A percentile compares a stretch with the other conserved stretches of the same genome.
phyloP scores from a whole-genome alignment of 2,113 vertebrate species.

The Nycticryphes semicollaris region DNA sequence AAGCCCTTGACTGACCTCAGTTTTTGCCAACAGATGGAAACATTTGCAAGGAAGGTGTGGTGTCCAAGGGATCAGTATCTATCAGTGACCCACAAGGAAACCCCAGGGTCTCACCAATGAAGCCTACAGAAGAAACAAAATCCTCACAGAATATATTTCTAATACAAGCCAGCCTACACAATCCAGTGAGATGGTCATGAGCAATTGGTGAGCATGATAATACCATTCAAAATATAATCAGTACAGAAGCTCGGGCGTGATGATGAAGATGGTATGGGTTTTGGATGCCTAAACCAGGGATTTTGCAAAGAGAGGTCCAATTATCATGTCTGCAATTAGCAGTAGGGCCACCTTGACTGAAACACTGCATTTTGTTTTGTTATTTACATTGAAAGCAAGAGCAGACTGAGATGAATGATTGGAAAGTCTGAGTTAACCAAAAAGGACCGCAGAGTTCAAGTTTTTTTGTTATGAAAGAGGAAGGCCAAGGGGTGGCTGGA shows the following conservation, averaged over 20 bases:
- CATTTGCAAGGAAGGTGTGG: background rate
- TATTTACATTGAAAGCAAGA: background rate
- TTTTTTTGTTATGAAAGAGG: background rate
- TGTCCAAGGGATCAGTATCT: background rate
- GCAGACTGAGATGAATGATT: background rate
- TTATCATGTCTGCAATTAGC: rapidly evolving
- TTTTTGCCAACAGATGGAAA: background rate
- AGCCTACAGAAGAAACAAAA: background rate
- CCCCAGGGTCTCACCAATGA: background rate
- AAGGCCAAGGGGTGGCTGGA: background rate
- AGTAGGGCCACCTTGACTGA: background rate
- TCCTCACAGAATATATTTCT: background rate
- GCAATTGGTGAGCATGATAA: background rate
- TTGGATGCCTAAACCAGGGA: background rate
- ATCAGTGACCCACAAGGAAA: background rate
- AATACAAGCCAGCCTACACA: background rate
- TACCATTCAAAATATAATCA: rapidly evolving
- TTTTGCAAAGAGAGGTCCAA: background rate
- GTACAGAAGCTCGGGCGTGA: background rate
- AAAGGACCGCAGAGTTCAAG: background rate
- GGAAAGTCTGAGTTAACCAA: background rate
- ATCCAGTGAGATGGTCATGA: background rate
- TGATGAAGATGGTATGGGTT: background rate
- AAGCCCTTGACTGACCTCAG: background rate
- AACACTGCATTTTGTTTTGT: background rate